Conservation (phyloP, 2,113 vertebrate species). For the Chauna torquata region DNA sequence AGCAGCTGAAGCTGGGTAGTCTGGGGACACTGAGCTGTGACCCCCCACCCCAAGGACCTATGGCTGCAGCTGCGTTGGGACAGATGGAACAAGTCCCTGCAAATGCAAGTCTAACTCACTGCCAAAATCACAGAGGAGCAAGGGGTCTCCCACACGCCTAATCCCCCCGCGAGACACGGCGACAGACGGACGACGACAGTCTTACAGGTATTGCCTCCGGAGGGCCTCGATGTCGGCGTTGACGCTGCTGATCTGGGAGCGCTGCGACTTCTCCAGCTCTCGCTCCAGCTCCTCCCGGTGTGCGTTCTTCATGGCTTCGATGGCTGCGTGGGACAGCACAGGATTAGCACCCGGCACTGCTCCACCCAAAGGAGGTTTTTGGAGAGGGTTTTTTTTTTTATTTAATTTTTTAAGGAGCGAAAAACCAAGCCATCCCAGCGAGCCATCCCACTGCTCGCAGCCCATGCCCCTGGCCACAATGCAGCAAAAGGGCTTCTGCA, state of each 20-base stretch:
- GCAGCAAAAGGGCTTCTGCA: background rate
- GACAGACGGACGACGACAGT: accelerated
- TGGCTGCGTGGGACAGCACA: conserved; percentile 75
- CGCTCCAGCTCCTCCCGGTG: conserved; percentile 91
- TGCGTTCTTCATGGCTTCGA: conserved; percentile 99
- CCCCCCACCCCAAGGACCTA: background rate
- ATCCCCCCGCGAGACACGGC: background rate
- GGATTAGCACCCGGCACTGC: background rate
- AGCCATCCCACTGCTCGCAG: background rate
- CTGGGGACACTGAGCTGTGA: background rate
- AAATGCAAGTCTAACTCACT: accelerated
- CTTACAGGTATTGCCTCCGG: conserved; percentile 89
- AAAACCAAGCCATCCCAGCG: accelerated
- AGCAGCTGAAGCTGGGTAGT: background rate
- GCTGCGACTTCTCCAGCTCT: conserved; percentile 90
- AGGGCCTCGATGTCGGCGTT: conserved; percentile 92
- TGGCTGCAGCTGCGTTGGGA: accelerated
- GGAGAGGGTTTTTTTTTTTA: accelerated
- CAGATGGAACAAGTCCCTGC: background rate
- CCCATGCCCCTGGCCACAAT: background rate
- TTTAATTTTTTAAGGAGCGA: background rate
- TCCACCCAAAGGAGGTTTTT: background rate
- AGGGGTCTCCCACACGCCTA: accelerated
- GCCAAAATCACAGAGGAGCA: background rate
- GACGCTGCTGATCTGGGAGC: conserved; percentile 91